Base-by-base conservation (phyloP, 1,140 invertebrate genomes). In the Formica selysi region DNA sequence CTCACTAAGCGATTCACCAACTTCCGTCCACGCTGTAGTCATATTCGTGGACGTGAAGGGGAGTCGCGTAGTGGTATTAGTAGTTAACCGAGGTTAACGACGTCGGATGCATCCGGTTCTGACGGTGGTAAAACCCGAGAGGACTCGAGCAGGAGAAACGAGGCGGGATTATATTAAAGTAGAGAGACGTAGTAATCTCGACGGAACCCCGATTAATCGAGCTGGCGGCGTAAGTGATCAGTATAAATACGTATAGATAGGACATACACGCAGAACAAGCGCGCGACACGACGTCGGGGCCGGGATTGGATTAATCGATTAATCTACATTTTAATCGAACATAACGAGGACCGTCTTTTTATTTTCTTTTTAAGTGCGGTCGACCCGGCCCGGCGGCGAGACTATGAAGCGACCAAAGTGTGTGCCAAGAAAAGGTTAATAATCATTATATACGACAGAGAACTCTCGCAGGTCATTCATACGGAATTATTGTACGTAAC, bases 401-500 rank as follows among this genome's bases (percentile, higher is more conserved):
- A 87, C 67, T 68, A 79, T 64, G 51, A 71, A 73, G 86, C 54
- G 64, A 73, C 44, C 36, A 81, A 74, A 61, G 36, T 57, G 32
- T 36, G 76, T 76, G 76, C 65, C 51, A 44, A 78, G 65, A 74
- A 61, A 38, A 64, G 44, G 80, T 81, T 76, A 73, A 65, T 78
- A 76, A 70, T 70, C 76, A 80, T 80, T 80, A 68, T 54, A 80
- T 70, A 94, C 93, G 92, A 92, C 93, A 93, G 81, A 51, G 48
- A 51, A 94, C 93, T 93, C 92, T 68, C 94, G 93, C 87, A 93
- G 93, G 93, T 93, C 92, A 94, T 93, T 93, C 91, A 94, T 93
- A 94, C 92, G 93, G 79, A 94, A 93, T 94, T 94, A 94, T 94
- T 94, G 26, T 80, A 93, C 93, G 92, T 93, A 61, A 94, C 93